phyloP scores from a whole-genome alignment of 2,888 invertebrate species.

The Epinotia bilunana region DNA sequence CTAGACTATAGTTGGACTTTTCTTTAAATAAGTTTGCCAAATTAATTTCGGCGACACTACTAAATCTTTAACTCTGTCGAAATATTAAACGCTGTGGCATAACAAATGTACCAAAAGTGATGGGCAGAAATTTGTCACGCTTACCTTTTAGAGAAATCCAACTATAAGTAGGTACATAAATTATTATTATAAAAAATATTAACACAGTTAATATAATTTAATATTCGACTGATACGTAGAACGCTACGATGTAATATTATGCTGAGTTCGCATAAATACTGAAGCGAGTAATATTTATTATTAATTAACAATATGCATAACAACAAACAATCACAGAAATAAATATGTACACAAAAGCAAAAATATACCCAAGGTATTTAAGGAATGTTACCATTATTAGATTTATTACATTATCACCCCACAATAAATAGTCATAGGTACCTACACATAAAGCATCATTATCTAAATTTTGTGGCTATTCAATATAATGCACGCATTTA shows the following conservation, averaged over 20 bases:
- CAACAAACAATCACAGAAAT: slow-evolving; percentile 18
- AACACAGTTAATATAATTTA: not conserved
- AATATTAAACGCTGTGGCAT: too few relatives aligned
- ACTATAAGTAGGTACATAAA: not conserved
- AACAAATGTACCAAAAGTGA: too few relatives aligned
- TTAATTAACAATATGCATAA: slow-evolving; percentile 20
- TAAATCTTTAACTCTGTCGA: too few relatives aligned
- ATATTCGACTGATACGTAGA: not conserved
- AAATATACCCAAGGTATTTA: slow-evolving; percentile 38
- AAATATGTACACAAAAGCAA: slow-evolving; percentile 36
- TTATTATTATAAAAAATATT: not conserved
- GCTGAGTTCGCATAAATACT: slow-evolving; percentile 28
- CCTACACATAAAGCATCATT: slow-evolving; percentile 15
- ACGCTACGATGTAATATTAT: slow-evolving; percentile 26
- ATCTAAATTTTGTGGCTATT: slow-evolving; percentile 24
- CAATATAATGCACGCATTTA: slow-evolving; percentile 27
- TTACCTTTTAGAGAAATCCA: not conserved
- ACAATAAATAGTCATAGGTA: slow-evolving; percentile 33
- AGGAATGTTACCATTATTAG: slow-evolving; percentile 34
- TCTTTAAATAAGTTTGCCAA: too few relatives aligned
- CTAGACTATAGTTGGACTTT: too few relatives aligned
- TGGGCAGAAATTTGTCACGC: too few relatives aligned
- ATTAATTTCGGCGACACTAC: too few relatives aligned
- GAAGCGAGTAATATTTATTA: not conserved
- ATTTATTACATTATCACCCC: slow-evolving; percentile 22